Conservation (phyloP, 2,113 vertebrate genomes). For the Trogon surrucura region DNA sequence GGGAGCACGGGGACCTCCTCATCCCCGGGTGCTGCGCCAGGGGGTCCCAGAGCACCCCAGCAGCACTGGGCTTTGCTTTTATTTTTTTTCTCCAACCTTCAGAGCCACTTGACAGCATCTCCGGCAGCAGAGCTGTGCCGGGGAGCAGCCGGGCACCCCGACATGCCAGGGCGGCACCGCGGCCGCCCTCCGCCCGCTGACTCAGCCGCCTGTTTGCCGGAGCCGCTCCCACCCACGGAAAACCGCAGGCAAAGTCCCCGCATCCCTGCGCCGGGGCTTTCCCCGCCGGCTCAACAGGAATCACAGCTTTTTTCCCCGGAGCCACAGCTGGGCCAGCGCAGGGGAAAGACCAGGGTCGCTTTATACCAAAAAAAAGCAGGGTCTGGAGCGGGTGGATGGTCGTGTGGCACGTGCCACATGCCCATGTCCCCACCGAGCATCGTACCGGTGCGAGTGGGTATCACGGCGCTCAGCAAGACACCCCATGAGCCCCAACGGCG, state of each 20-base stretch:
- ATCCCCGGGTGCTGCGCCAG: neutral
- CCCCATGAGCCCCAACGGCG: rapidly evolving
- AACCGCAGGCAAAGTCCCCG: slow-evolving; percentile 41
- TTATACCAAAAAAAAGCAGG: rapidly evolving
- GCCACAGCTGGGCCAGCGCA: rapidly evolving
- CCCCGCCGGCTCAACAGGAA: neutral
- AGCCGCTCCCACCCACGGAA: slow-evolving; percentile 9
- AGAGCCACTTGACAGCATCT: rapidly evolving
- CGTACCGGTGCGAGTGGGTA: rapidly evolving
- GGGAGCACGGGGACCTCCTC: neutral
- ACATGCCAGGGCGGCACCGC: neutral
- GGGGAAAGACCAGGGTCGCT: rapidly evolving
- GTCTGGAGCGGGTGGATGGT: neutral
- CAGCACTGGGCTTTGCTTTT: neutral
- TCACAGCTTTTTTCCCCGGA: neutral
- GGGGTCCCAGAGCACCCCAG: neutral
- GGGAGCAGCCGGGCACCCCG: neutral
- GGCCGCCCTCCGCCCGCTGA: neutral
- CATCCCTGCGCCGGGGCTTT: neutral
- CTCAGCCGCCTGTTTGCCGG: slow-evolving; percentile 28
- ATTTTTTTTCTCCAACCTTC: neutral
- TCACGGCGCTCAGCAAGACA: neutral
- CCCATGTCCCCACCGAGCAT: neutral
- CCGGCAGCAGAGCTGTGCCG: neutral
- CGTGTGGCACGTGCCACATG: rapidly evolving